Conservation (phyloP, 2,797 vertebrate species). For the Darevskia nairensis region DNA sequence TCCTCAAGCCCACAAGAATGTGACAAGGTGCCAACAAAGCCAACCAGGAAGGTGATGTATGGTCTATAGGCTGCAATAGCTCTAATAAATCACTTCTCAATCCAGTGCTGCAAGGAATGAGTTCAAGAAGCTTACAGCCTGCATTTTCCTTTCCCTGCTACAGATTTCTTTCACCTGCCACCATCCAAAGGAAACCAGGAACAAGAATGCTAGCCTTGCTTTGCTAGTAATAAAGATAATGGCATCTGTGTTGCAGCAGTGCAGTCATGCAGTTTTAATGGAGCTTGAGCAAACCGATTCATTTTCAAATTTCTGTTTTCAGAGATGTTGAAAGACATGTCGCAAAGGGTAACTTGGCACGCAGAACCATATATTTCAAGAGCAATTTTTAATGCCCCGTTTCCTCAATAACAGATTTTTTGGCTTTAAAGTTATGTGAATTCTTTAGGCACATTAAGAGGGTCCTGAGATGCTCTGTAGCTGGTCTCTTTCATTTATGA, state of each 20-base stretch:
- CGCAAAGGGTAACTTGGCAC: constrained; percentile 44
- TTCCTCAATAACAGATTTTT: constrained; percentile 59
- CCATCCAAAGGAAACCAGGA: constrained; percentile 35
- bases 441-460: constrained; percentile 27
- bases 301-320: constrained; percentile 41
- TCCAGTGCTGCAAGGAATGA: constrained; percentile 66
- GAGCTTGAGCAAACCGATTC: constrained; percentile 49
- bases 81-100: constrained; percentile 81
- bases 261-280: constrained; percentile 34
- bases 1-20: constrained; percentile 83
- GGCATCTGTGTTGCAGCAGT: constrained; percentile 6
- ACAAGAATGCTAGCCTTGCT: constrained; percentile 13
- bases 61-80: constrained; percentile 73
- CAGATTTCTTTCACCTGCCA: constrained; percentile 66
- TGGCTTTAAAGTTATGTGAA: constrained; percentile 46
- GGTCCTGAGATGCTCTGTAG: constrained; percentile 35
- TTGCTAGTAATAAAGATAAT: constrained; percentile 52
- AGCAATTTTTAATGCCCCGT: constrained; percentile 48
- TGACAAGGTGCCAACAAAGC: constrained; percentile 88
- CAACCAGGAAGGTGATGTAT: constrained; percentile 85
- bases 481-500: constrained; percentile 37
- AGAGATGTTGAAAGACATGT: constrained; percentile 48
- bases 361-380: constrained; percentile 40
- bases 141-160: constrained; percentile 36
- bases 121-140: constrained; percentile 60